A percentile compares a stretch with the other conserved stretches of the same genome.
Evolutionary conservation across 2,113 vertebrate genomes (phyloP).

Genomic region (Oncorhynchus kisutch): DNA sequence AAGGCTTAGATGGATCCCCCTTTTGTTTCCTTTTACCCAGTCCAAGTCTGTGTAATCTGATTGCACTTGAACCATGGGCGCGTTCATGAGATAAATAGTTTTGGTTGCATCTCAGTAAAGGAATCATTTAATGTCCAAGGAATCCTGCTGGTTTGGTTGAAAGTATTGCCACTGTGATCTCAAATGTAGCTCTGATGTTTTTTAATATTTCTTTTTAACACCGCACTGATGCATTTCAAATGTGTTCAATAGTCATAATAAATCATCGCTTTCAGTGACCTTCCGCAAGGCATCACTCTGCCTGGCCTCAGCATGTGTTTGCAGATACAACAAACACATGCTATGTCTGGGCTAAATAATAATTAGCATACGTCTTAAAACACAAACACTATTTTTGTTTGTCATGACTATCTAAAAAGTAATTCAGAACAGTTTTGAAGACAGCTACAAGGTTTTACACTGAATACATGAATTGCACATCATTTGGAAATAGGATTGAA

Average conservation of each 20-base stretch:
- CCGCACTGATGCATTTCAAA: slow-evolving; percentile 17
- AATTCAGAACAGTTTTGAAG: too few species aligned
- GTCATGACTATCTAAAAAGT: too few species aligned
- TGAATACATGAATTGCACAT: too few species aligned
- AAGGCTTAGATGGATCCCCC: slow-evolving; percentile 4
- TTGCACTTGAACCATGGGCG: slow-evolving; percentile 54
- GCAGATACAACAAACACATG: too few species aligned
- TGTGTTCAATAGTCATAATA: background rate
- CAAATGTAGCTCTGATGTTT: slow-evolving; percentile 50
- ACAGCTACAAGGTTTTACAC: too few species aligned
- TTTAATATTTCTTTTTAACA: slow-evolving; percentile 46
- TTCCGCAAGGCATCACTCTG: too few species aligned
- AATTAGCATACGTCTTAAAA: too few species aligned
- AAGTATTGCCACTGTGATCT: slow-evolving; percentile 57
- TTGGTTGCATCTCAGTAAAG: slow-evolving; percentile 54
- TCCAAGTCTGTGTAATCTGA: slow-evolving; percentile 54
- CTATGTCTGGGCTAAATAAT: too few species aligned
- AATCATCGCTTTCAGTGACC: too few species aligned
- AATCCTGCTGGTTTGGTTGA: slow-evolving; percentile 43
- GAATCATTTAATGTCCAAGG: slow-evolving; percentile 55
- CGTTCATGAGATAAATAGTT: slow-evolving; percentile 71
- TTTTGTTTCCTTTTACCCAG: slow-evolving; percentile 20
- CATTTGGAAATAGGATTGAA: too few species aligned
- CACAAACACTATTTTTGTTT: too few species aligned
- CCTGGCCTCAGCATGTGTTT: too few species aligned